Base-by-base conservation (phyloP, 1,140 invertebrate species). In the Plectrocnemia conspersa region DNA sequence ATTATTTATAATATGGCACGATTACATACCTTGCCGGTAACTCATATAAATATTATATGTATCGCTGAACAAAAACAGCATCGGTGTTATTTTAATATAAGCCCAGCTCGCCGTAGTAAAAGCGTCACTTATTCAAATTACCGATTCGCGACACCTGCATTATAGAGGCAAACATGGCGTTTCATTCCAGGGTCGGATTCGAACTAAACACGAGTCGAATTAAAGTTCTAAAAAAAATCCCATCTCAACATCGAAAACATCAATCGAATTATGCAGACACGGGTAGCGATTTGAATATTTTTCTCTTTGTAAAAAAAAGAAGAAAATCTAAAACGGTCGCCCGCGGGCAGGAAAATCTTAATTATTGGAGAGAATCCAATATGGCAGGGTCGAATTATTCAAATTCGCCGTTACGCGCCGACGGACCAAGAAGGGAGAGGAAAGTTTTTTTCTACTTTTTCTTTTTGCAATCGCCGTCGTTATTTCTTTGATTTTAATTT, bases 401-500 rank as follows among this genome's bases (percentile, higher is more conserved):
- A 48, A 55, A 59, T 59, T 54, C 36, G 36, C 32, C 52, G 58
- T 55, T 59, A 38, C 52, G 52, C 50, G 33, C 50, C 38, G 46
- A 10, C 47, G 54, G 47, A 16, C 32, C 18, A 15, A 13, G 40
- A n/a, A 27, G 7, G 5, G 47, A 3, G 40, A 33, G 36, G 19
- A 21, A 27, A 46, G 40, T 22, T 25, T 7, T 11, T 21, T n/a
- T n/a, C n/a, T n/a, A n/a, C n/a, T n/a, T n/a, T n/a, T n/a, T n/a
- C n/a, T n/a, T 22, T 52, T 58, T 49, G 6, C 42, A 42, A 42
- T 58, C 52, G n/a, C n/a, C n/a, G 49, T 53, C 41, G 52, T 59
- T 59, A 59, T 56, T 56, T 60, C 58, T 60, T 60, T 52, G 58
- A 60, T 60, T 60, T 60, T 60, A 60, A 60, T 60, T 60, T 60